Evolutionary conservation across 2,888 invertebrate genomes (phyloP).

Genomic region (Drosophila emarginata): DNA sequence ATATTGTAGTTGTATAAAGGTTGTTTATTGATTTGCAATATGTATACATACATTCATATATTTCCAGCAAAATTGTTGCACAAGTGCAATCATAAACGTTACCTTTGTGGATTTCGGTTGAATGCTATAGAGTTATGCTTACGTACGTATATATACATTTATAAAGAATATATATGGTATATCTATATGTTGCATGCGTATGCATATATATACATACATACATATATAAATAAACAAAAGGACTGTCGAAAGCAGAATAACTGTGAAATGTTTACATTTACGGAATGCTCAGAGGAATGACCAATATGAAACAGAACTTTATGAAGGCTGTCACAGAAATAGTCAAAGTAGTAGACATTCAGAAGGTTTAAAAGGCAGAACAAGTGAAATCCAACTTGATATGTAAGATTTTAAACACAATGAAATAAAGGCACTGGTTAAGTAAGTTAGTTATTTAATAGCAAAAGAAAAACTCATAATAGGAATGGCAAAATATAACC

Average conservation of each 20-base stretch:
- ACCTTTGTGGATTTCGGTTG: not conserved
- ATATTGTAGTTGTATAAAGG: slow-evolving; percentile 42
- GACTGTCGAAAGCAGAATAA: slow-evolving; percentile 12
- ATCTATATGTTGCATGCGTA: not conserved
- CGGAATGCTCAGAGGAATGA: not conserved
- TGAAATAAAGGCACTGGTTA: no score
- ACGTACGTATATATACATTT: not conserved
- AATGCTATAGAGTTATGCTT: not conserved
- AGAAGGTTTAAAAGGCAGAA: no score
- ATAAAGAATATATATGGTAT: not conserved
- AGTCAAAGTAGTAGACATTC: not conserved
- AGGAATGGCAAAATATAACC: no score
- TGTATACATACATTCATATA: slow-evolving; percentile 7
- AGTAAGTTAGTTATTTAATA: no score
- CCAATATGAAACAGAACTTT: not conserved
- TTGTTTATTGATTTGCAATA: slow-evolving; percentile 59
- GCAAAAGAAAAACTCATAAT: no score
- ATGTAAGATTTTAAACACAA: no score
- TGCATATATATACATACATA: not conserved
- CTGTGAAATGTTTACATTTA: slow-evolving; percentile 10
- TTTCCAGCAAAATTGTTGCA: not conserved
- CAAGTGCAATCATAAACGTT: not conserved
- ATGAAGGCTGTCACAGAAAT: not conserved
- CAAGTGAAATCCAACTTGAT: no score
- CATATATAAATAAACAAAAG: slow-evolving; percentile 15